Base-by-base conservation (phyloP, 2,888 invertebrate species). In the Mesopsocus fuscifrons region DNA sequence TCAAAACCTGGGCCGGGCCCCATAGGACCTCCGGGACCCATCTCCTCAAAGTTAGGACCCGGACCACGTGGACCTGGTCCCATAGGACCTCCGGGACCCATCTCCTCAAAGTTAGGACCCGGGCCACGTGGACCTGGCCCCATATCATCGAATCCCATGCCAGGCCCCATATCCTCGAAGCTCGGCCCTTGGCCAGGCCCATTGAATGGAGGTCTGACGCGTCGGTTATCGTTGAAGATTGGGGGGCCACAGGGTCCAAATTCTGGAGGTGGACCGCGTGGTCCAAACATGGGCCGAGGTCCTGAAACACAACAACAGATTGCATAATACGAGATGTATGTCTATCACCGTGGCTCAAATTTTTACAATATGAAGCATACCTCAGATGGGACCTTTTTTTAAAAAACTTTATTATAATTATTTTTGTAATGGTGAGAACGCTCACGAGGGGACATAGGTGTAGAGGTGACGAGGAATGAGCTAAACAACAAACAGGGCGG, bases 51-150 rank as follows among this genome's bases (percentile, higher is more conserved):
- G 15, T 34, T 41, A 15, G 18, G 26, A 16, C n/a, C 41, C 11
- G 34, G 34, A 26, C 41, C 41, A 16, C 17, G 41, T 13, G 41
- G 41, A 26, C 30, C 41, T 17, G 51, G 50, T 15, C 52, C 50
- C 2, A 43, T 35, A 34, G 50, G 45, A 43, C 49, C 51, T 48
- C 52, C 45, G 21, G 41, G 43, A 3, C 48, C 46, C 34, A 47
- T 46, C 15, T 44, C 49, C 21, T 46, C 48, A 15, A 41, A 42
- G 35, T 31, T 30, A 26, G 35, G 34, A 17, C 42, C 43, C 2
- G 42, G 41, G 3, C 44, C 47, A 21, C 41, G 42, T 34, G 47
- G 44, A 23, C 43, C 47, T 9, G 41, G 41, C 2, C 23, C 23
- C 8, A 18, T 26, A 26, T n/a, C 35, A 20, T 6, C 1, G 17